phyloP scores from a whole-genome alignment of 2,797 vertebrate species.

The Xerus rutilus region DNA sequence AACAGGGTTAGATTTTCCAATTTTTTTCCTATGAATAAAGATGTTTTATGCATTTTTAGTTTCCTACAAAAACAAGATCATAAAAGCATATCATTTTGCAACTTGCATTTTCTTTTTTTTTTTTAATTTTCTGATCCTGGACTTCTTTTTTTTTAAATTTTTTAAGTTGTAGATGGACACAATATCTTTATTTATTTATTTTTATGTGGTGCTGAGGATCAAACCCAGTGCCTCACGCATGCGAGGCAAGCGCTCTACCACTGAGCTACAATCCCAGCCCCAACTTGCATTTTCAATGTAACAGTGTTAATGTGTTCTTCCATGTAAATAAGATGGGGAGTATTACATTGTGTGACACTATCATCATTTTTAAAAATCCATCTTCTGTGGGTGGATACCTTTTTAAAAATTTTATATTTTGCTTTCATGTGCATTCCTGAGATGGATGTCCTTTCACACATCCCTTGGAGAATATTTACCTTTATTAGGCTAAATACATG shows the following conservation, averaged over 20 bases:
- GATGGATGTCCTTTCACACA: neutral
- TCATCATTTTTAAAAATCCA: neutral
- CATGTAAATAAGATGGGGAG: neutral
- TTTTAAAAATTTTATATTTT: neutral
- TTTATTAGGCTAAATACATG: neutral
- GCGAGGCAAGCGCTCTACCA: too few relatives aligned
- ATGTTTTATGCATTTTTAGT: neutral
- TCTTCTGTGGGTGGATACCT: neutral
- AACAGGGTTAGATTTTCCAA: neutral
- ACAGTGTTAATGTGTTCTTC: neutral
- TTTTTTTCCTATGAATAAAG: neutral
- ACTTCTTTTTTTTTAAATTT: too few relatives aligned
- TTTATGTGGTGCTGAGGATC: too few relatives aligned
- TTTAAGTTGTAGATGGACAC: too few relatives aligned
- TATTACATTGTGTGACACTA: neutral
- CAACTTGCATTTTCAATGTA: neutral
- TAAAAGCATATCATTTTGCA: neutral
- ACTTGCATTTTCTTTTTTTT: too few relatives aligned
- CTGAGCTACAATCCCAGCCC: too few relatives aligned
- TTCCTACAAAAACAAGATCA: neutral
- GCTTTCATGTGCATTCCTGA: neutral
- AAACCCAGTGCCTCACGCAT: too few relatives aligned
- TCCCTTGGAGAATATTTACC: neutral
- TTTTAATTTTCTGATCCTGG: too few relatives aligned
- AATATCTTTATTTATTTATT: too few relatives aligned